Evolutionary conservation across 23 tunicate genomes (phyloP).

Genomic region (Trididemnum miniatum): DNA sequence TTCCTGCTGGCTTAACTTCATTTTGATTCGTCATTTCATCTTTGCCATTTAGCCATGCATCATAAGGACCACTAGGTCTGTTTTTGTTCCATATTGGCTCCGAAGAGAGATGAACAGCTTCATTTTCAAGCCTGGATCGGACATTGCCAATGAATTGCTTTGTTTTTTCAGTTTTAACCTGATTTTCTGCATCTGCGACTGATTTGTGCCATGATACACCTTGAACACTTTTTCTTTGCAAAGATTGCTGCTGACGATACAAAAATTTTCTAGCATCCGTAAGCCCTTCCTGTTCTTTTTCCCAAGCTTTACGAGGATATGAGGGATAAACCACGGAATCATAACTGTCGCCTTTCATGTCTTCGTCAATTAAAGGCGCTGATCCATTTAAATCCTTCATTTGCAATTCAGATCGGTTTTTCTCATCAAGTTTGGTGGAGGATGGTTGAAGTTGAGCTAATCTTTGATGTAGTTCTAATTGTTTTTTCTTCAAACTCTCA

Average conservation of each 20-base stretch:
- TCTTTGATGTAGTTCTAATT: slow-evolving; percentile 27
- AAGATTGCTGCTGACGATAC: slow-evolving; percentile 60
- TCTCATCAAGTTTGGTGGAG: background rate
- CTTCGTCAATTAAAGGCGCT: background rate
- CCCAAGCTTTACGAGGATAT: slow-evolving; percentile 50
- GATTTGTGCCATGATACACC: slow-evolving; percentile 56
- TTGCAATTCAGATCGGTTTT: background rate
- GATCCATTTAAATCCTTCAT: slow-evolving; percentile 24
- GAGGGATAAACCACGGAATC: slow-evolving; percentile 19
- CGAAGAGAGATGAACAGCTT: slow-evolving; percentile 27
- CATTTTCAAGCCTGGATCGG: slow-evolving; percentile 34
- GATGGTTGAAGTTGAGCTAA: background rate
- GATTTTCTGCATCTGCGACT: slow-evolving; percentile 43
- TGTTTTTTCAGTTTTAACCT: slow-evolving; percentile 1
- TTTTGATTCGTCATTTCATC: background rate
- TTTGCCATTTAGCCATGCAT: background rate
- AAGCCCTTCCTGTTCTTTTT: slow-evolving; percentile 62
- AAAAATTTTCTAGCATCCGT: slow-evolving; percentile 72
- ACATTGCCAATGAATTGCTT: slow-evolving; percentile 44
- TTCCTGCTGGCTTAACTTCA: background rate
- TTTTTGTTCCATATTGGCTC: background rate
- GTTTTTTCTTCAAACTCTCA: slow-evolving; percentile 31
- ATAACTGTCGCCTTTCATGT: background rate
- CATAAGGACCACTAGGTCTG: background rate
- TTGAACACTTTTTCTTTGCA: slow-evolving; percentile 38